Conservation (phyloP, 2,888 invertebrate genomes). For the Eupithecia subfuscata region DNA sequence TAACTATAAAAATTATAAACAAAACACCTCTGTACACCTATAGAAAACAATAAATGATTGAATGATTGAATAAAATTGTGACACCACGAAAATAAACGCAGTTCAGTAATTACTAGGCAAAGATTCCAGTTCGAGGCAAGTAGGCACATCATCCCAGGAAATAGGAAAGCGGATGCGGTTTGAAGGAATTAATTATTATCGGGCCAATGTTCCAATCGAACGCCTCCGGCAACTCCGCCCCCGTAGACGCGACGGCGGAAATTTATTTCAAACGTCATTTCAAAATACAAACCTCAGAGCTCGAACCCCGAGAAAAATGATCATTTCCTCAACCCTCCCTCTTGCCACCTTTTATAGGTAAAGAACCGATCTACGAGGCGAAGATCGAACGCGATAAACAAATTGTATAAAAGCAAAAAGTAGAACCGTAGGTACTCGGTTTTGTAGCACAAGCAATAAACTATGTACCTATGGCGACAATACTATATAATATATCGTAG, state of each 20-base stretch:
- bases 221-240: constrained; percentile 63
- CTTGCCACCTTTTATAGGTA: constrained; percentile 39
- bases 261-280: constrained; percentile 80
- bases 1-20: no score
- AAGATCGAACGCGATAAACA: neutral
- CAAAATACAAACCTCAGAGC: constrained; percentile 65
- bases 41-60: no score
- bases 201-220: constrained; percentile 80
- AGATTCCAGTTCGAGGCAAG: neutral
- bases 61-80: neutral
- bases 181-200: constrained; percentile 78
- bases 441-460: neutral
- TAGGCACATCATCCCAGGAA: constrained; percentile 45
- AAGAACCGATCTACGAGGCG: neutral
- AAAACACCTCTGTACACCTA: no score
- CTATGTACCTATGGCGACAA: neutral
- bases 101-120: constrained; percentile 13
- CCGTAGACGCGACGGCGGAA: constrained; percentile 60
- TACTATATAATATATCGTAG: neutral
- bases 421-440: neutral
- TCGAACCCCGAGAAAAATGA: constrained; percentile 60
- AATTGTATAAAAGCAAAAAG: neutral
- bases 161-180: constrained; percentile 59
- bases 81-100: constrained; percentile 47
- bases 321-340: constrained; percentile 62